Conservation (phyloP, 2,888 invertebrate species). For the Ommatoiulus sabulosus region DNA sequence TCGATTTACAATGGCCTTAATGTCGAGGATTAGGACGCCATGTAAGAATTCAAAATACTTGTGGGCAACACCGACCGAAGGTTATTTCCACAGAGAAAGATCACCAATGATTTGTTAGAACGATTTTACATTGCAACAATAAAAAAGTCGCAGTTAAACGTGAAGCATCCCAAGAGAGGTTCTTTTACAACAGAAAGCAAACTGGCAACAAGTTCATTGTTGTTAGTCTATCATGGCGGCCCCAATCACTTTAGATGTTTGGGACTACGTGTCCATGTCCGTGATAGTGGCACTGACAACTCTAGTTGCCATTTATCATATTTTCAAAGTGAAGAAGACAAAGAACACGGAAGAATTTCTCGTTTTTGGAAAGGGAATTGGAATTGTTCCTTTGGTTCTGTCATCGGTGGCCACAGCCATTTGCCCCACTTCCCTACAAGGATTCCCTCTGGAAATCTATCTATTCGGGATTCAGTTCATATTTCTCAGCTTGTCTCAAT, state of each 20-base stretch:
- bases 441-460: slow-evolving; percentile 54
- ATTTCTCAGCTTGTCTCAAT: not conserved
- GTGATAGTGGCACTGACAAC: slow-evolving; percentile 41
- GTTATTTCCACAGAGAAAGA: no score
- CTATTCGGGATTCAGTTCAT: slow-evolving; percentile 50
- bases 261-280: slow-evolving; percentile 54
- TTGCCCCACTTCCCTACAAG: slow-evolving; percentile 47
- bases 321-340: slow-evolving; percentile 43
- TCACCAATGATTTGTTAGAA: no score
- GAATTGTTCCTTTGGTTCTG: slow-evolving; percentile 49
- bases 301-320: slow-evolving; percentile 53
- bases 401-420: slow-evolving; percentile 52
- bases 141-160: not conserved
- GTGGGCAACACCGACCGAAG: no score
- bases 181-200: not conserved
- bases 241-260: slow-evolving; percentile 17
- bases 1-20: not conserved
- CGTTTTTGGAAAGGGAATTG: slow-evolving; percentile 50
- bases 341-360: slow-evolving; percentile 52
- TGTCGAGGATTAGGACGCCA: no score
- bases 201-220: not conserved
- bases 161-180: not conserved
- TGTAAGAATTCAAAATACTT: no score
- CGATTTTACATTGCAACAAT: no score
- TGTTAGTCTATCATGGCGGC: not conserved